phyloP scores from a whole-genome alignment of 1,140 invertebrate genomes.

The Steinernema feltiae region DNA sequence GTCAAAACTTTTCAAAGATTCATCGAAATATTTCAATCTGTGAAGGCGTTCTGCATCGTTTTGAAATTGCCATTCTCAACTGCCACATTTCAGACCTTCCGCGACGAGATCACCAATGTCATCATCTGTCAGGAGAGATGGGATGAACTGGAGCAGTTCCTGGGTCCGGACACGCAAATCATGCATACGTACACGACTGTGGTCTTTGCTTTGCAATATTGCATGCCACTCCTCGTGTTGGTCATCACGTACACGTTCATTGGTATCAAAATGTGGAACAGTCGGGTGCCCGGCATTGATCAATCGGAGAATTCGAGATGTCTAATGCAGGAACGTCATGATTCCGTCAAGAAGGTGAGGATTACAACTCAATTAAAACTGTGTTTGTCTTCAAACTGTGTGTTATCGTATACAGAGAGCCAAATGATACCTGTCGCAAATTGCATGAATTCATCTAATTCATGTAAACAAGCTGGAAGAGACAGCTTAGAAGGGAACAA shows the following conservation, averaged over 20 bases:
- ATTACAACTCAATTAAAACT: too few relatives aligned
- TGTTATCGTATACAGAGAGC: too few relatives aligned
- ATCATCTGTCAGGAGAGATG: conserved; percentile 53
- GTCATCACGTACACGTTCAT: conserved; percentile 55
- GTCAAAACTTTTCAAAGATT: too few relatives aligned
- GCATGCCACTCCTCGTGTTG: conserved; percentile 50
- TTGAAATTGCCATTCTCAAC: too few relatives aligned
- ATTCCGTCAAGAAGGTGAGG: conserved; percentile 55
- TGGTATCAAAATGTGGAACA: conserved; percentile 56
- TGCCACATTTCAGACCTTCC: conserved; percentile 4
- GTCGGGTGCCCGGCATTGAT: conserved; percentile 47
- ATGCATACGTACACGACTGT: conserved; percentile 45
- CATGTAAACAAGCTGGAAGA: too few relatives aligned
- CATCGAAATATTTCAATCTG: too few relatives aligned
- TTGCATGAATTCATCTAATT: too few relatives aligned
- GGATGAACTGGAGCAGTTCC: conserved; percentile 34
- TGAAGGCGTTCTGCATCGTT: too few relatives aligned
- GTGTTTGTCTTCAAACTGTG: too few relatives aligned
- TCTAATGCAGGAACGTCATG: conserved; percentile 44
- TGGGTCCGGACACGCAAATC: conserved; percentile 32
- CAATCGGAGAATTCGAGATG: conserved; percentile 29
- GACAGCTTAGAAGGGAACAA: too few relatives aligned
- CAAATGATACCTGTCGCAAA: too few relatives aligned
- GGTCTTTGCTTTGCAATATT: conserved; percentile 51
- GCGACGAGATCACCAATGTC: neutral